These are phyloP conservation scores for Hyla sarda DNA, from an alignment of 2,113 vertebrate genomes.

Conservation along the genomic window DNA sequence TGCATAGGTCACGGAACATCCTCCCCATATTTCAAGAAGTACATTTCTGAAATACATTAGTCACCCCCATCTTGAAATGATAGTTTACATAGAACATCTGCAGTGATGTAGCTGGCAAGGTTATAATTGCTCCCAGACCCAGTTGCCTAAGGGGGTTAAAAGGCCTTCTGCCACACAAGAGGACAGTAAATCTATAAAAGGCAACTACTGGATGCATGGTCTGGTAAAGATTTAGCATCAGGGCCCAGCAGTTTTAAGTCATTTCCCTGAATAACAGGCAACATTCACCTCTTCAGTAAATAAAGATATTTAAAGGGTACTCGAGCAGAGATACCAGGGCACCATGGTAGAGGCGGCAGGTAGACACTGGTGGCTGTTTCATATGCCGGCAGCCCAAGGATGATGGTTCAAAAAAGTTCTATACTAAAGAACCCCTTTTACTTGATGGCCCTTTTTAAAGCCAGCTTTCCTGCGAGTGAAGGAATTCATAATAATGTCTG, in stretches of 20 bases:
- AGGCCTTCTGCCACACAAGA: background rate
- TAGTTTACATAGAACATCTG: background rate
- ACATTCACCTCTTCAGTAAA: background rate
- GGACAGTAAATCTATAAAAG: background rate
- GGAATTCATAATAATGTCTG: background rate
- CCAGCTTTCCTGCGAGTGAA: background rate
- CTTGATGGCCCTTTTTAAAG: too few species aligned
- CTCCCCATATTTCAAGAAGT: too few species aligned
- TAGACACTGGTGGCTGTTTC: too few species aligned
- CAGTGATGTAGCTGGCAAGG: too few species aligned
- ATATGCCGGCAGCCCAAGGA: too few species aligned
- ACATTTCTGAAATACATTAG: too few species aligned
- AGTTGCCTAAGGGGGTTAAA: background rate
- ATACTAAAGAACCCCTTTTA: too few species aligned
- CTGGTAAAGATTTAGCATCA: background rate
- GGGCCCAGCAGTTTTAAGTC: background rate
- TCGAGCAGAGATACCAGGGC: too few species aligned
- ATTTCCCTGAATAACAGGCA: background rate
- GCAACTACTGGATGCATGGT: background rate
- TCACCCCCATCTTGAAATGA: too few species aligned
- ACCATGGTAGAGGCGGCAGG: too few species aligned
- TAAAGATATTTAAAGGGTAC: background rate
- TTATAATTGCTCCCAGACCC: background rate
- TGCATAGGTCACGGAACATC: too few species aligned
- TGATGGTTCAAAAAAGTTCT: too few species aligned